These are phyloP conservation scores for Denticeps clupeoides DNA, from an alignment of 2,797 vertebrate genomes.

Conservation along the genomic window DNA sequence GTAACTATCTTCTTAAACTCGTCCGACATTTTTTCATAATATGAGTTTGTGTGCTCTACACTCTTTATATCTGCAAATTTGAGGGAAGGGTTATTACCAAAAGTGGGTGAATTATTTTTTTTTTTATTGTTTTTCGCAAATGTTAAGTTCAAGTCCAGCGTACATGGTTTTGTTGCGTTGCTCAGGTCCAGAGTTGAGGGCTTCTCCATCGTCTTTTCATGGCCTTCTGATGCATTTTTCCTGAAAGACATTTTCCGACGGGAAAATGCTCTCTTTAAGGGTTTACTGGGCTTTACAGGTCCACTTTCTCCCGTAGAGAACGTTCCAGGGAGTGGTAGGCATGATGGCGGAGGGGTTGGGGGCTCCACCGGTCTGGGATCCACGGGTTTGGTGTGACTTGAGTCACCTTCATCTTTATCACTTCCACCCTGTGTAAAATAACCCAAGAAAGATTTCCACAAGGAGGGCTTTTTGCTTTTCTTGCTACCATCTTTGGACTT, in stretches of 20 bases:
- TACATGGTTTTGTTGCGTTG: slow-evolving; percentile 18
- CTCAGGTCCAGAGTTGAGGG: slow-evolving; percentile 44
- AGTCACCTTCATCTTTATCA: slow-evolving; percentile 52
- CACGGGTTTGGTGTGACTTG: slow-evolving; percentile 19
- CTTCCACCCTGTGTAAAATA: slow-evolving; percentile 49
- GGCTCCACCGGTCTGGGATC: slow-evolving; percentile 3
- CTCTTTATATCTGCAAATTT: slow-evolving; percentile 37
- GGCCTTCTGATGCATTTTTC: slow-evolving; percentile 31
- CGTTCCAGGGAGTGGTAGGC: slow-evolving; percentile 29
- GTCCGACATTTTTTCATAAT: slow-evolving; percentile 60
- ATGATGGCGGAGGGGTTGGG: accelerated
- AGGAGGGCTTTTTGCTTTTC: slow-evolving; percentile 37
- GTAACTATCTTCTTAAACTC: slow-evolving; percentile 64
- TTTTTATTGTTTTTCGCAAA: no score
- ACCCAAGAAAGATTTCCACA: slow-evolving; percentile 60
- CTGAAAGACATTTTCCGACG: slow-evolving; percentile 46
- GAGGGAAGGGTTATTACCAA: no score
- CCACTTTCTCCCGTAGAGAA: slow-evolving; percentile 7
- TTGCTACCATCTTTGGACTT: slow-evolving; percentile 42
- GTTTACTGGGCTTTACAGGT: slow-evolving; percentile 26
- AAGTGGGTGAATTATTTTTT: no score
- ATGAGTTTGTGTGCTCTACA: slow-evolving; percentile 44
- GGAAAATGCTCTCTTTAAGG: slow-evolving; percentile 43
- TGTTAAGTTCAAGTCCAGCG: no score
- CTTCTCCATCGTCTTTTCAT: slow-evolving; percentile 21